phyloP scores from a whole-genome alignment of 1,140 invertebrate species.

The Temnothorax longispinosus region DNA sequence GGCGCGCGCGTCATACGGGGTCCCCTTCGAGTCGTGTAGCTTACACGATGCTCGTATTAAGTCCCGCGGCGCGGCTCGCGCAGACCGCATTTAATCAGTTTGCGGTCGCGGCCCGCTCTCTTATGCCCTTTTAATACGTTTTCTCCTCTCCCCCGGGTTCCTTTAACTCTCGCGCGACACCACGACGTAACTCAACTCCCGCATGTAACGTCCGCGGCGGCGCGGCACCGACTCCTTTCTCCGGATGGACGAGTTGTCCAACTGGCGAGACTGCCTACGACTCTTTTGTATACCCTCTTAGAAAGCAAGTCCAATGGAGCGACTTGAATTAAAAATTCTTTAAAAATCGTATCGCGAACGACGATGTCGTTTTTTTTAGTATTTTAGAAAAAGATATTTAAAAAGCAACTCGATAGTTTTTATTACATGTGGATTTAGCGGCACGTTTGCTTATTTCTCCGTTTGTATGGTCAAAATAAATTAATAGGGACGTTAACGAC shows the following conservation, averaged over 20 bases:
- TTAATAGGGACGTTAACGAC: slow-evolving; percentile 28
- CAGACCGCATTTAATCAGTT: slow-evolving; percentile 84
- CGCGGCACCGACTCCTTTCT: slow-evolving; percentile 59
- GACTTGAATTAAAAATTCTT: neutral
- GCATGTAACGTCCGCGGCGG: slow-evolving; percentile 51
- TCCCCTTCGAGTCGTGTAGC: slow-evolving; percentile 51
- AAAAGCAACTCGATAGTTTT: neutral
- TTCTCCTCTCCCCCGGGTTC: slow-evolving; percentile 61
- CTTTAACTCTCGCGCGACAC: slow-evolving; percentile 65
- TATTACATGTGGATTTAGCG: neutral
- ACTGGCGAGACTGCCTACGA: neutral
- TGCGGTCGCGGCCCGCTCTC: slow-evolving; percentile 77
- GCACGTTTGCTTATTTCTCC: neutral
- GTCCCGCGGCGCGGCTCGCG: slow-evolving; percentile 50
- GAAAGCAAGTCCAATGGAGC: neutral
- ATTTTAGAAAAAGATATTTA: neutral
- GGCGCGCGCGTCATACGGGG: slow-evolving; percentile 52
- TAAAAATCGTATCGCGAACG: neutral
- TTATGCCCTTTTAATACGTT: slow-evolving; percentile 75
- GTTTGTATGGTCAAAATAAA: slow-evolving; percentile 15
- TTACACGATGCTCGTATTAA: slow-evolving; percentile 61
- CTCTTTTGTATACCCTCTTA: slow-evolving; percentile 16
- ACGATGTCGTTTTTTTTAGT: too few species aligned
- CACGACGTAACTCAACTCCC: slow-evolving; percentile 79
- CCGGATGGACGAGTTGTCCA: slow-evolving; percentile 38